Evolutionary conservation across 1,140 invertebrate species (phyloP), one percentile per base, ranked within the genome.

Genomic region (Hirudo medicinalis): DNA sequence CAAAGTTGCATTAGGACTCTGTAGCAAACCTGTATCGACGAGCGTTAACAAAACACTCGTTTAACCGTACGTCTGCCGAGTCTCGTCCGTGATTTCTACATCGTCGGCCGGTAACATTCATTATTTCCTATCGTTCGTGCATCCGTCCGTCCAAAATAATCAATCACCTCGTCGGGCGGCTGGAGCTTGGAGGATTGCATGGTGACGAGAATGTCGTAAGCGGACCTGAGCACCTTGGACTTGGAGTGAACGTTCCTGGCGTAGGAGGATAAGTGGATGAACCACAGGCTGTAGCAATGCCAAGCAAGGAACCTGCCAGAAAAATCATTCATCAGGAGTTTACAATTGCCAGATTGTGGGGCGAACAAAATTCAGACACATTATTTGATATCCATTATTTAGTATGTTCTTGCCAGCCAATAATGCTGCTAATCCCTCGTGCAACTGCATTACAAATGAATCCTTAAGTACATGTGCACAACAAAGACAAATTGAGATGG

Each of bases 1-100:
- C 96, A 99, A 3, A 99, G 85, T 82, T 98, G 93, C 91, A 99
- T 97, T 88, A 99, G 90, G 40, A 97, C 90, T 75, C 96, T 86
- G 81, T 97, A 99, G 82, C 94, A 97, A 71, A 97, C 90, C 90
- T 92, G 77, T 13, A 15, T 49, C 43, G 43, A 17, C 4, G 40
- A 40, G n/a, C n/a, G n/a, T n/a, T n/a, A n/a, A n/a, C 20, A 57
- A 25, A 20, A 9, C 25, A 57, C 5, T 4, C 9, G 54, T n/a
- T 57, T 9, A 9, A 25, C 9, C 25, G 54, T 20, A n/a, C 25
- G 54, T 57, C 25, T 57, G 54, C 20, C 2, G 5, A 25, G 2
- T 57, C 9, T 20, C 25, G 54, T 4, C 20, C 20, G 5, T 9
- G 54, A 4, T 4, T 57, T 25, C 54, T n/a, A 3, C 54, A 57